Base-by-base conservation (phyloP, 2,888 invertebrate species). In the Ennomos erosarius region DNA sequence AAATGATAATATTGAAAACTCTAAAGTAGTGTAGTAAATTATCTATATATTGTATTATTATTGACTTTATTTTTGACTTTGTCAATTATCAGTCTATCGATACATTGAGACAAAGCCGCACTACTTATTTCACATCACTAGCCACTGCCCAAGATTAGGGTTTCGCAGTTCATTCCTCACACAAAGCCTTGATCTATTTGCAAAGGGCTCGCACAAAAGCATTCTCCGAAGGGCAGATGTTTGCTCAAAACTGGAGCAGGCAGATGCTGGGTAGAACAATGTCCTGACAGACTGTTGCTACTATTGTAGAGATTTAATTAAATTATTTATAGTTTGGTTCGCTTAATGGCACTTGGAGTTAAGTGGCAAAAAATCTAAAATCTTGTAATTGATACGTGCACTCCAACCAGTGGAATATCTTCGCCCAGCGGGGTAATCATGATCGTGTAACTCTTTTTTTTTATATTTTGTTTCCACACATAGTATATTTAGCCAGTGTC, bases 171-270 rank as follows among this genome's bases (percentile, higher is more conserved):
- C 53, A 45, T 59, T 35, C 68, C 67, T 48, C 48, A 70, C 74
- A 78, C 82, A 84, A 83, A 84, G 84, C 69, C 79, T 81, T 70
- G 84, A 87, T 88, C 85, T 85, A 84, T 87, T 85, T 84, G 86
- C 84, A 72, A 82, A 86, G 73, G 62, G 55, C 51, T 66, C 55
- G 42, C 69, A 75, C 71, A 70, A 76, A 71, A 71, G 68, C 54
- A 67, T 65, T 48, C 34, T 46, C 9, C 16, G 47, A 54, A 73
- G 71, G 81, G 87, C 91, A 90, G 90, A 89, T 91, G 90, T 85
- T 64, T 49, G 78, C 85, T 8, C 86, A 87, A 87, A 88, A 87
- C 79, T 85, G 81, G 90, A 79, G 78, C 82, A 72, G 56, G 84
- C 88, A 90, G 90, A 88, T 91, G 90, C 77, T 73, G 67, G 42